Base-by-base conservation (phyloP, 1,140 invertebrate species). In the Drosophila ogumai region DNA sequence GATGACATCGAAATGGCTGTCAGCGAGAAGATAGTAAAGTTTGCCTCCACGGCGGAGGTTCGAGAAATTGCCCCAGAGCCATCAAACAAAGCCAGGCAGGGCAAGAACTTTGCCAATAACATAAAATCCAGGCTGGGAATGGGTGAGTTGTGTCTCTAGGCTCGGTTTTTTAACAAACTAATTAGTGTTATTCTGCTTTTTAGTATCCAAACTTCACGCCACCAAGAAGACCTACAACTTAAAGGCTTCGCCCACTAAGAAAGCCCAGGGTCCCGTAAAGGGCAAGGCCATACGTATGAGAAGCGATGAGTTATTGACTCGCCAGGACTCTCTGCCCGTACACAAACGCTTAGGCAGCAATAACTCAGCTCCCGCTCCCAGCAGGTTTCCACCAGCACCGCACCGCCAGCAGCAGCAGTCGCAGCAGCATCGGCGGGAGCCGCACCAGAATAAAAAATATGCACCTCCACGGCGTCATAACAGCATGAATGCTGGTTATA, bases 41-140 rank as follows among this genome's bases (percentile, higher is more conserved):
- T 93, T 46, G 92, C 92, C 8, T 84, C 90, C 0, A 91, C 87
- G 10, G 92, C 91, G 2, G 92, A 93, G 57, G 91, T 93, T 25
- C 75, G 87, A 19, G 92, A 93, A 71, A 92, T 93, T n/a, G 87
- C 74, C 1, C 71, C 92, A 15, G 66, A 85, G 10, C 12, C 61
- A 6, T 28, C 59, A 3, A 73, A 79, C 47, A 90, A 82, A 49
- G 17, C 65, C 31, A 71, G 69, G 28, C 58, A 68, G 6, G 79
- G 77, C 36, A 75, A 60, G 49, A 87, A 78, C 17, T 80, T 91
- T 72, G 74, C 74, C 9, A 60, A 75, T 28, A 82, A 82, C n/a
- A 90, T 92, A 5, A 92, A 91, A 49, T 72, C 87, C 1, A 74
- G 92, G 25, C 58, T 92, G n/a, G 91, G 91, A 13, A 49, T 88